Percentiles rank a stretch among this genome's conserved stretches.
phyloP scores from a whole-genome alignment of 2,113 vertebrate genomes.

The Calyptommatus sinebrachiatus region DNA sequence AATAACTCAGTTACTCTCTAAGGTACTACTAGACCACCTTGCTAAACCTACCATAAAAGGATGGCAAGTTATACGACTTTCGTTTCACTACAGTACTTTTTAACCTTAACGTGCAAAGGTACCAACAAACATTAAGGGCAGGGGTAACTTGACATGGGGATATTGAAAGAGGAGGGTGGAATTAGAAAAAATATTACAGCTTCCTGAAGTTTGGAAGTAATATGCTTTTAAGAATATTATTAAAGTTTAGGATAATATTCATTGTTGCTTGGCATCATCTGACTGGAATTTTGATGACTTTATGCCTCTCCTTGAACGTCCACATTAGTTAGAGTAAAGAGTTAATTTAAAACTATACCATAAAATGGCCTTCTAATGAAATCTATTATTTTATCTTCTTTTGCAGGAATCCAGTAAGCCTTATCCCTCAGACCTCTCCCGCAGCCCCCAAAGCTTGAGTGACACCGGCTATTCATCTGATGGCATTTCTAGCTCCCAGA shows the following conservation, averaged over 20 bases:
- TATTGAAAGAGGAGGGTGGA: not conserved
- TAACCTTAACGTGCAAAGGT: not conserved
- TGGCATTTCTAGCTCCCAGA: slow-evolving; percentile 92
- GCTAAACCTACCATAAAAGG: not conserved
- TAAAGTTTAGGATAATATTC: not conserved
- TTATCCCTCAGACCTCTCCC: slow-evolving; percentile 89
- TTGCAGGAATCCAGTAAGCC: slow-evolving; percentile 89
- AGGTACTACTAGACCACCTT: too few relatives aligned
- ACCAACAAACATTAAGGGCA: not conserved
- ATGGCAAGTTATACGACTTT: not conserved
- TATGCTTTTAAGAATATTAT: slow-evolving; percentile 4
- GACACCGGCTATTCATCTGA: slow-evolving; percentile 98
- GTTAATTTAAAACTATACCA: not conserved
- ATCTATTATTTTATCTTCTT: slow-evolving; percentile 26
- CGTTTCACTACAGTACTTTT: not conserved
- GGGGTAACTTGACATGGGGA: not conserved
- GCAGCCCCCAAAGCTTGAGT: slow-evolving; percentile 90
- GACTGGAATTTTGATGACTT: not conserved
- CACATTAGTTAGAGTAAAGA: not conserved
- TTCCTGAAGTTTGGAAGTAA: not conserved
- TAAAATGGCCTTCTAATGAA: not conserved
- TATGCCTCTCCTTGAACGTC: not conserved
- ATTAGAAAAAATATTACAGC: not conserved
- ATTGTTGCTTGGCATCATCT: not conserved
- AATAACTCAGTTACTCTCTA: too few relatives aligned